These are phyloP conservation scores for Himalopsyche japonica DNA, from an alignment of 2,888 invertebrate genomes.

Conservation along the genomic window DNA sequence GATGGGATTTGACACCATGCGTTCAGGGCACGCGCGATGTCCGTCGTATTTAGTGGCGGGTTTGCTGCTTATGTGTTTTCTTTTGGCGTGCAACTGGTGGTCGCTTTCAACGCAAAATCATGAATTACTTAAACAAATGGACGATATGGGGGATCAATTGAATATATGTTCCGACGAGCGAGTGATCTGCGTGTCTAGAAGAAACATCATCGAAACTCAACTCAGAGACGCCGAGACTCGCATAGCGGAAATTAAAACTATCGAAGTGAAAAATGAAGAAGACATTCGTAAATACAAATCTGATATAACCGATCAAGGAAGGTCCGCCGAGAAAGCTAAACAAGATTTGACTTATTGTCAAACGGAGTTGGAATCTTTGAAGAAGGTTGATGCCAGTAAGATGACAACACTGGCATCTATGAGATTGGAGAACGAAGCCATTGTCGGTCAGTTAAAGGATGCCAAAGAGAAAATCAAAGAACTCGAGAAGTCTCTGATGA, in stretches of 20 bases:
- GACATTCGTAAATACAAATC: constrained; percentile 21
- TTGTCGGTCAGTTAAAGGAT: constrained; percentile 51
- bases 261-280: constrained; percentile 13
- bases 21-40: constrained; percentile 33
- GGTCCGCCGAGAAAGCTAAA: constrained; percentile 10
- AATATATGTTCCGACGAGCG: constrained; percentile 35
- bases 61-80: constrained; percentile 29
- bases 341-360: constrained; percentile 45
- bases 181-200: constrained; percentile 18
- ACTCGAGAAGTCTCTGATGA: constrained; percentile 47
- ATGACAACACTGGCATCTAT: constrained; percentile 54
- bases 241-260: constrained; percentile 11
- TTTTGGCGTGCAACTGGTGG: constrained; percentile 40
- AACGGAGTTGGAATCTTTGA: constrained; percentile 55
- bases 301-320: constrained; percentile 21
- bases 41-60: constrained; percentile 31
- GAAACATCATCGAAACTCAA: constrained; percentile 16
- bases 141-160: constrained; percentile 34
- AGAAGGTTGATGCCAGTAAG: constrained; percentile 56
- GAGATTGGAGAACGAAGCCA: constrained; percentile 54
- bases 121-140: constrained; percentile 37
- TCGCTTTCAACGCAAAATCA: constrained; percentile 36
- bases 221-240: constrained; percentile 17
- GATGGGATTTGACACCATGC: constrained; percentile 39
- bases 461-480: constrained; percentile 53